Evolutionary conservation across 1,140 invertebrate genomes (phyloP).

Genomic region (Saxidomus purpurata): DNA sequence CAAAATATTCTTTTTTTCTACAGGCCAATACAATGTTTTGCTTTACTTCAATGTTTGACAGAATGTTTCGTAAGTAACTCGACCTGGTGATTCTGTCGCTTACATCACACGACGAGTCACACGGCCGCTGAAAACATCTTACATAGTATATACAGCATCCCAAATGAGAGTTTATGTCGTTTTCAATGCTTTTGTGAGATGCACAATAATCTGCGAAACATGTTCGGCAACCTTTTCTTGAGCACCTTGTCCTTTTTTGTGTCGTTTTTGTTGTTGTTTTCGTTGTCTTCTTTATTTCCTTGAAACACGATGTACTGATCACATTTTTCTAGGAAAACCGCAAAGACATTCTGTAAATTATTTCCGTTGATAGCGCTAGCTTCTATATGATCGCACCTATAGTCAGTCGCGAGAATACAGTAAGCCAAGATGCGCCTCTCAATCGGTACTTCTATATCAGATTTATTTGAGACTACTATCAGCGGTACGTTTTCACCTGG

Average conservation of each 20-base stretch:
- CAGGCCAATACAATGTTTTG: too few relatives aligned
- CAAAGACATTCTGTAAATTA: not conserved
- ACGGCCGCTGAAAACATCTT: too few relatives aligned
- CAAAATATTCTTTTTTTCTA: too few relatives aligned
- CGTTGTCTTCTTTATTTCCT: not conserved
- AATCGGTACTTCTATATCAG: not conserved
- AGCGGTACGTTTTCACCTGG: not conserved
- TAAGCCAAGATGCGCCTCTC: not conserved
- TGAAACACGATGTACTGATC: not conserved
- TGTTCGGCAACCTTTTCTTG: not conserved
- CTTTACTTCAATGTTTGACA: too few relatives aligned
- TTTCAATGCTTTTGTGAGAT: not conserved
- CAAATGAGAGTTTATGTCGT: too few relatives aligned
- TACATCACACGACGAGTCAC: too few relatives aligned
- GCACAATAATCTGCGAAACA: not conserved
- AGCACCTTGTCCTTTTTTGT: too few relatives aligned
- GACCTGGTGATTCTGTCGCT: too few relatives aligned
- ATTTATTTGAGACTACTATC: slow-evolving; percentile 27
- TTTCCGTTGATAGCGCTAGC: not conserved
- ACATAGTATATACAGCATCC: too few relatives aligned
- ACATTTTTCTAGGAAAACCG: not conserved
- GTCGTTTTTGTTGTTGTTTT: too few relatives aligned
- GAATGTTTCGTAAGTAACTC: too few relatives aligned
- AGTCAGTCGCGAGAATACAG: slow-evolving; percentile 25
- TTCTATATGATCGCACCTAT: not conserved